Base-by-base conservation (phyloP, 2,797 vertebrate species). In the Leuciscus waleckii region DNA sequence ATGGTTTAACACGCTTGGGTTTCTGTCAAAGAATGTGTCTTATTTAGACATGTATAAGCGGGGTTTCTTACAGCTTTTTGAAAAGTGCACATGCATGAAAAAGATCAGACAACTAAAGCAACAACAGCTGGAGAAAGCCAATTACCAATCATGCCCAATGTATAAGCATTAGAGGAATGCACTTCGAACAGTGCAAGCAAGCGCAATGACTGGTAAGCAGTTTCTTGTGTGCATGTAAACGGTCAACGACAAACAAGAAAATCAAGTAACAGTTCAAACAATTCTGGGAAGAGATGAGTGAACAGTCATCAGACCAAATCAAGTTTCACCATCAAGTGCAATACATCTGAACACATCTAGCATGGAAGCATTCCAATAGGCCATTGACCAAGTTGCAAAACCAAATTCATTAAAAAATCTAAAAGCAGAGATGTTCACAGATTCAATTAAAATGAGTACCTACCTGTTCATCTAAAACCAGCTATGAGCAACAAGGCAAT, bases 301-400 rank as follows among this genome's bases (percentile, higher is more conserved):
- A 81, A 83, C 82, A 79, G 32, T 85, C 76, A 54, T 51, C 39
- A 88, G 85, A 69, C 67, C 43, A 37, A 39, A 79, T 49, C 13
- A 83, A 78, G 73, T 83, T 78, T 76, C 80, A 77, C 65, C 46
- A 39, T 80, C 29, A 84, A 41, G 69, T 65, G 67, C 54, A 88
- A 77, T 26, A 79, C 63, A 84, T 76, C 84, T 84, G 43, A 82
- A 79, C 58, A 85, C 5, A 41, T 73, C 37, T 67, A 65, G 51
- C 17, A 85, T 21, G 17, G 46, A 68, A 69, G 82, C 67, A 85
- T 88, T 88, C n/a, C 65, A 80, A 23, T 73, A 68, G 35, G 29
- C 49, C 32, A 85, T 65, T 54, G 13, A 71, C 61, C 26, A 81
- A 41, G 37, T 70, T 67, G 41, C 39, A 69, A 56, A 73, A 69